Base-by-base conservation (phyloP, 2,113 vertebrate species). In the Perca flavescens region DNA sequence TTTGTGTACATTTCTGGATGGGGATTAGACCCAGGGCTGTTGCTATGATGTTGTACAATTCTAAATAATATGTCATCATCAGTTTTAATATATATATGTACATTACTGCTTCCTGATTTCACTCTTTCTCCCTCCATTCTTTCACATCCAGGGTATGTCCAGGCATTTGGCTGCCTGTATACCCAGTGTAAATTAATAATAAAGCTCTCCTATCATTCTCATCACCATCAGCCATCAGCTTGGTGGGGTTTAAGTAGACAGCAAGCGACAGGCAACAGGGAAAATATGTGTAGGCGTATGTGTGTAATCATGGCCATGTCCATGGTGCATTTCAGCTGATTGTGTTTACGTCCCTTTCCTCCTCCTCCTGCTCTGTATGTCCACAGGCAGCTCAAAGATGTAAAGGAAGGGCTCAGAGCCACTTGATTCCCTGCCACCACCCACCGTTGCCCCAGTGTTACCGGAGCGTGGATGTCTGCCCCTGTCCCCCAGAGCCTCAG, bases 381-480 rank as follows among this genome's bases (percentile, higher is more conserved):
- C 87, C 82, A 87, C 83, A 86, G 86, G 81, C 91, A 83, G 62
- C 85, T 88, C 83, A 84, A 82, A 80, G 82, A 86, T 79, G 74
- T 84, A 90, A 86, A 90, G 82, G 79, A 89, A 84, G 74, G 79
- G 80, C 89, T 91, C 74, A 74, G 80, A 91, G 81, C 69, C 64
- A 81, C 89, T 90, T 86, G 84, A 90, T 90, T 91, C 91, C 66
- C 82, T 82, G 85, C 87, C 88, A 90, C 91, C 91, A 91, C 90
- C 91, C 91, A 90, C 89, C 58, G 95, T 96, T 96, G 96, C 96
- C 95, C 95, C 95, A 94, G 90, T 95, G 95, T 96, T 96, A 90
- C 95, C 93, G 94, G 91, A 96, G 95, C 94, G 94, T 96, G 96
- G 96, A 96, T 97, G 96, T 96, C 97, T 97, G 89, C 95, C 94